These are phyloP conservation scores for Xerus inauris DNA, from an alignment of 2,113 vertebrate species.

Conservation along the genomic window DNA sequence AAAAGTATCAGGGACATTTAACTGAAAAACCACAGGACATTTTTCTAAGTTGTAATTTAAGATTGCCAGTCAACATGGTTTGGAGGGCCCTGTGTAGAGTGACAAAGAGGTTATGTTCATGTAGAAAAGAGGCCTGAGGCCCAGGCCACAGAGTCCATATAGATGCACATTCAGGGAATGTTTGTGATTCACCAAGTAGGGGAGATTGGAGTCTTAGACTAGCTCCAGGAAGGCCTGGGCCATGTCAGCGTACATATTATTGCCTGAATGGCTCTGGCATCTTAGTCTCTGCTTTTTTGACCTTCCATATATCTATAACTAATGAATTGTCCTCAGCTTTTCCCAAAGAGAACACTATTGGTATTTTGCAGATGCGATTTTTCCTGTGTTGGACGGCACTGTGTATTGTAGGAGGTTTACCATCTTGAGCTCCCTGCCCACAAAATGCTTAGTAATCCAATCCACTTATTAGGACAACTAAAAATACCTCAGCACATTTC, in stretches of 20 bases:
- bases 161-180: not conserved
- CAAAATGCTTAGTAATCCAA: not conserved
- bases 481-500: not conserved
- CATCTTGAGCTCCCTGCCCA: not conserved
- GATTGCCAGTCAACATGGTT: not conserved
- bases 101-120: too few relatives aligned
- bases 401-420: not conserved
- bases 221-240: not conserved
- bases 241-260: rapidly evolving
- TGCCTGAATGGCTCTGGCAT: not conserved
- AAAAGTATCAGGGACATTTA: not conserved
- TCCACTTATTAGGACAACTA: not conserved
- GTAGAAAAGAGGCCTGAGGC: not conserved
- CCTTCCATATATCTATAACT: not conserved
- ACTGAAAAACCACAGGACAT: not conserved
- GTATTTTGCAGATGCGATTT: not conserved
- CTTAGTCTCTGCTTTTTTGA: not conserved
- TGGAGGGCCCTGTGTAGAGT: not conserved
- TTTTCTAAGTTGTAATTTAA: not conserved
- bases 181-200: not conserved
- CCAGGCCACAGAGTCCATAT: too few relatives aligned
- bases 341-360: not conserved
- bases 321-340: not conserved
- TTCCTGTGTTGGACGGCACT: not conserved
- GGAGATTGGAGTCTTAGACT: not conserved